phyloP scores from a whole-genome alignment of 2,797 vertebrate species.

The Bryconaethiops microstoma region DNA sequence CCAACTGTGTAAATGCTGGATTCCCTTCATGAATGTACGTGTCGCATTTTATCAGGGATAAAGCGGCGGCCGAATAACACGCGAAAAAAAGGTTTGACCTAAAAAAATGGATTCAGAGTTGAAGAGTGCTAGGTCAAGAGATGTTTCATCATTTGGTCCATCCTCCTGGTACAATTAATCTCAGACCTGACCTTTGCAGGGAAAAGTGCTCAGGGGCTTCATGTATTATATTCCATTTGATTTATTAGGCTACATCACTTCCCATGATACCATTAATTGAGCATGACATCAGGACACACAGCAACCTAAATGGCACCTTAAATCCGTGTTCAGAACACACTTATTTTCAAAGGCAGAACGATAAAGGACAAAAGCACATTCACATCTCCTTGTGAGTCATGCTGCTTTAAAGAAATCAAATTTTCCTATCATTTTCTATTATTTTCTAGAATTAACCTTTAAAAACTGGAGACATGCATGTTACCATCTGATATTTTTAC shows the following conservation, averaged over 20 bases:
- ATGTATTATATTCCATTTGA: constrained; percentile 69
- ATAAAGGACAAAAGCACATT: constrained; percentile 14
- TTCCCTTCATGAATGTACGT: background rate
- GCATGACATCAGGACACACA: constrained; percentile 60
- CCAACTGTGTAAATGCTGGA: background rate
- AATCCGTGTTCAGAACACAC: background rate
- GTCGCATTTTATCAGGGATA: background rate
- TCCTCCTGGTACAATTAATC: constrained; percentile 69
- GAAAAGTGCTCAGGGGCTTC: constrained; percentile 50
- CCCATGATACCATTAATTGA: constrained; percentile 64
- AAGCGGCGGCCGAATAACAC: background rate
- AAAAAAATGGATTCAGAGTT: constrained; percentile 1
- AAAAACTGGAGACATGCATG: constrained; percentile 19
- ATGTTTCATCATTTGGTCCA: constrained; percentile 40
- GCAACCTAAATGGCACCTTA: constrained; percentile 46
- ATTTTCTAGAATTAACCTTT: constrained; percentile 54
- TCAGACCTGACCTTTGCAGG: constrained; percentile 69
- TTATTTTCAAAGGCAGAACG: background rate
- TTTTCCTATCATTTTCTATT: constrained; percentile 37
- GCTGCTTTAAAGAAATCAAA: constrained; percentile 45
- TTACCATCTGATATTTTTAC: constrained; percentile 34
- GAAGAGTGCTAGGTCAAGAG: constrained; percentile 21
- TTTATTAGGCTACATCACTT: constrained; percentile 68
- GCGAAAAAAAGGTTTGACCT: background rate
- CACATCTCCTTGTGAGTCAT: constrained; percentile 27